These are phyloP conservation scores for Muscidifurax raptorellus DNA, from an alignment of 1,140 invertebrate genomes.

Conservation along the genomic window DNA sequence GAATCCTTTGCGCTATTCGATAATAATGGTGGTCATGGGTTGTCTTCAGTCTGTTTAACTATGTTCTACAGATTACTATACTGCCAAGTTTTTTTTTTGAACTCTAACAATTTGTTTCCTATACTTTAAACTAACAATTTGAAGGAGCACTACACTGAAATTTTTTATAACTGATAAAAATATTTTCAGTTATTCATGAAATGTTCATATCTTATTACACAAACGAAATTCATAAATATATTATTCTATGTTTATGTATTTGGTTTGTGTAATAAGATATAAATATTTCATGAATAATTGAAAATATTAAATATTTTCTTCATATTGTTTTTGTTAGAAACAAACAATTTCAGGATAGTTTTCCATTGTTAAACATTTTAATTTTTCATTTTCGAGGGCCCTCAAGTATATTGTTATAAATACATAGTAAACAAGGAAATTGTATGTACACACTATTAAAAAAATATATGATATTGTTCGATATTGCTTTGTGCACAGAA, in stretches of 20 bases:
- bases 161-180: neutral
- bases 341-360: slow-evolving; percentile 35
- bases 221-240: neutral
- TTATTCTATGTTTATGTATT: too few relatives aligned
- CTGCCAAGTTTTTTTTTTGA: slow-evolving; percentile 10
- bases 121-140: slow-evolving; percentile 39
- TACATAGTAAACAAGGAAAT: too few relatives aligned
- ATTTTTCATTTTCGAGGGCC: too few relatives aligned
- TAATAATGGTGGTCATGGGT: slow-evolving; percentile 46
- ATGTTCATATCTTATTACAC: neutral
- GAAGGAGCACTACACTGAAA: slow-evolving; percentile 31
- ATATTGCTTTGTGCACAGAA: too few relatives aligned
- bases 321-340: neutral
- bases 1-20: slow-evolving; percentile 37
- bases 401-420: too few relatives aligned
- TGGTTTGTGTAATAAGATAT: too few relatives aligned
- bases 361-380: neutral
- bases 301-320: slow-evolving; percentile 19
- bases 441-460: too few relatives aligned
- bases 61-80: slow-evolving; percentile 14
- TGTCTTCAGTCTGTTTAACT: slow-evolving; percentile 38
- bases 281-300: too few relatives aligned
- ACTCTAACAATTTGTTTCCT: slow-evolving; percentile 26
- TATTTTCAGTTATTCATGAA: neutral
- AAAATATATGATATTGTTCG: too few relatives aligned